phyloP scores from a whole-genome alignment of 2,797 vertebrate species.

The Clarias fuscus region DNA sequence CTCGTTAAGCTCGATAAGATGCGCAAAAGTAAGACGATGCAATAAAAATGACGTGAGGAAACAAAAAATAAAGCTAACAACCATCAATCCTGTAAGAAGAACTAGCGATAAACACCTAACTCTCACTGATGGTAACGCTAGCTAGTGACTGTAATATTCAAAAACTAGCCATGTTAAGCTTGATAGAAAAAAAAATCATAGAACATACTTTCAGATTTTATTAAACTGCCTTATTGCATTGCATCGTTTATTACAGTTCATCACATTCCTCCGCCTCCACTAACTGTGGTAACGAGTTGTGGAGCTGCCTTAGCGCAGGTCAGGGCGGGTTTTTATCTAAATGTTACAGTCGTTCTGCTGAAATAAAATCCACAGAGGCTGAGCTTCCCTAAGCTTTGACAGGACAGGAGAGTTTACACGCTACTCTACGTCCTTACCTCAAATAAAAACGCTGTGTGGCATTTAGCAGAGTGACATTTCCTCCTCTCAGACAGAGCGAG shows the following conservation, averaged over 20 bases:
- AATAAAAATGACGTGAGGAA: background rate
- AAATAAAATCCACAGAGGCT: slow-evolving; percentile 1
- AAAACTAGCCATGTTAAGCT: background rate
- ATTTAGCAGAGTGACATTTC: slow-evolving; percentile 56
- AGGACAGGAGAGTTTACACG: background rate
- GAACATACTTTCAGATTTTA: background rate
- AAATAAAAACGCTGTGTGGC: slow-evolving; percentile 36
- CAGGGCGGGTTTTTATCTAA: background rate
- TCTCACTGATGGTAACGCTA: background rate
- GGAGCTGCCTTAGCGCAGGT: background rate
- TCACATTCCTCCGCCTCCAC: background rate
- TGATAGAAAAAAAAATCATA: background rate
- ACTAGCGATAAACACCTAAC: background rate
- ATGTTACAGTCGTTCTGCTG: background rate
- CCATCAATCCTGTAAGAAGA: background rate
- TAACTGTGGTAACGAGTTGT: background rate
- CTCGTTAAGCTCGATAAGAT: background rate
- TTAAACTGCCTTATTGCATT: background rate
- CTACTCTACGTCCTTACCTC: slow-evolving; percentile 1
- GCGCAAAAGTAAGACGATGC: background rate
- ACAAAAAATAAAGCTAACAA: background rate
- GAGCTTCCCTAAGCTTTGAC: background rate
- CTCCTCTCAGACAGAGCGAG: background rate
- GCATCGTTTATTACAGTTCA: background rate
- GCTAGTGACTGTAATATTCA: background rate